phyloP scores from a whole-genome alignment of 2,113 vertebrate genomes.

The Amblyornis subalaris region DNA sequence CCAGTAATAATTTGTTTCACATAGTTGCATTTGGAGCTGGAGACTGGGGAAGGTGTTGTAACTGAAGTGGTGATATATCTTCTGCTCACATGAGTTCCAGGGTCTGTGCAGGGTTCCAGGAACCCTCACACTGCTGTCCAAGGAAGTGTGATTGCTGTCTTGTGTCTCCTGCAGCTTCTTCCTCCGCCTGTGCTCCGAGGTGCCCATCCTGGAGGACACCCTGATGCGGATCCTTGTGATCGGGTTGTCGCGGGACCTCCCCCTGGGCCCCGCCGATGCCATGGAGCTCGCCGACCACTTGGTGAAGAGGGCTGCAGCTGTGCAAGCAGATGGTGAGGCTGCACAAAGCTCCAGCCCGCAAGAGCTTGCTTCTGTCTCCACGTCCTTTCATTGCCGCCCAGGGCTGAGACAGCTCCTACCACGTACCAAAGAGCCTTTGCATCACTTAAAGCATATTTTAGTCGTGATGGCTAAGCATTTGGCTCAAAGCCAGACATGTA shows the following conservation, averaged over 20 bases:
- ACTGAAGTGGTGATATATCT: not conserved
- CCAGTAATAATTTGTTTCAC: not conserved
- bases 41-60: not conserved
- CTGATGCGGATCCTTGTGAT: conserved; percentile 96
- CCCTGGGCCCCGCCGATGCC: conserved; percentile 91
- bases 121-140: not conserved
- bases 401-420: not conserved
- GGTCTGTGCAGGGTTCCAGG: not conserved
- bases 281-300: conserved; percentile 98
- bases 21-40: not conserved
- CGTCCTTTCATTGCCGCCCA: not conserved
- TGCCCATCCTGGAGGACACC: conserved; percentile 94
- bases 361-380: not conserved
- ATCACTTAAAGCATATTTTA: not conserved
- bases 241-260: conserved; percentile 89
- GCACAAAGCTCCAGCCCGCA: not conserved
- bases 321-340: conserved; percentile 87
- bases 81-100: not conserved
- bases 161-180: conserved; percentile 81
- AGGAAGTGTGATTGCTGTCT: not conserved
- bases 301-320: conserved; percentile 92
- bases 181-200: conserved; percentile 95
- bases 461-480: not conserved
- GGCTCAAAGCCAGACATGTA: not conserved
- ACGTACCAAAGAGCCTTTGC: not conserved